These are phyloP conservation scores for Carpatolechia fugitivella DNA, from an alignment of 2,888 invertebrate species.

Conservation along the genomic window DNA sequence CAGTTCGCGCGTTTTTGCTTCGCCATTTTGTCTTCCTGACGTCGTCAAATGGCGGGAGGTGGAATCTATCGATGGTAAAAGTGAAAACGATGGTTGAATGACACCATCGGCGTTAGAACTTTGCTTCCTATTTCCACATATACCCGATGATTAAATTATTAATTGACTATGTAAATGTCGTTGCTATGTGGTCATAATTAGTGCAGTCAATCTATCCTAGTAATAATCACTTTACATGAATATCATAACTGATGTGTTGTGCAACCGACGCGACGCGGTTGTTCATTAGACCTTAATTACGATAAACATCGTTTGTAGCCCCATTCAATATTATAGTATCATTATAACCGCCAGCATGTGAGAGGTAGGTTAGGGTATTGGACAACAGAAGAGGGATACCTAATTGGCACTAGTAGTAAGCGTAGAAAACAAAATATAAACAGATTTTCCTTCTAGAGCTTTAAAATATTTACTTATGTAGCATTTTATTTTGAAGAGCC, in stretches of 20 bases:
- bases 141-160: background rate
- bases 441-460: too few relatives aligned
- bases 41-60: slow-evolving; percentile 27
- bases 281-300: background rate
- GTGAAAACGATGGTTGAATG: slow-evolving; percentile 62
- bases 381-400: background rate
- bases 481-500: too few relatives aligned
- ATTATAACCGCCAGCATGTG: background rate
- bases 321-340: background rate
- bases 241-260: background rate
- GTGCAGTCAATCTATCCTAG: background rate
- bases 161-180: background rate
- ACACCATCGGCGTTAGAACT: slow-evolving; percentile 25
- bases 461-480: too few relatives aligned
- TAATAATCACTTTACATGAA: background rate
- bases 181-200: background rate
- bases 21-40: slow-evolving; percentile 58
- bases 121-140: background rate
- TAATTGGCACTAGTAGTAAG: too few relatives aligned
- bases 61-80: slow-evolving; percentile 59
- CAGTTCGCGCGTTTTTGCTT: slow-evolving; percentile 51
- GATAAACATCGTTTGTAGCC: background rate
- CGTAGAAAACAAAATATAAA: too few relatives aligned
- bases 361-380: background rate
- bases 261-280: background rate